These are phyloP conservation scores for Pristionchus exspectatus DNA, from an alignment of 2,888 invertebrate species.

Conservation along the genomic window DNA sequence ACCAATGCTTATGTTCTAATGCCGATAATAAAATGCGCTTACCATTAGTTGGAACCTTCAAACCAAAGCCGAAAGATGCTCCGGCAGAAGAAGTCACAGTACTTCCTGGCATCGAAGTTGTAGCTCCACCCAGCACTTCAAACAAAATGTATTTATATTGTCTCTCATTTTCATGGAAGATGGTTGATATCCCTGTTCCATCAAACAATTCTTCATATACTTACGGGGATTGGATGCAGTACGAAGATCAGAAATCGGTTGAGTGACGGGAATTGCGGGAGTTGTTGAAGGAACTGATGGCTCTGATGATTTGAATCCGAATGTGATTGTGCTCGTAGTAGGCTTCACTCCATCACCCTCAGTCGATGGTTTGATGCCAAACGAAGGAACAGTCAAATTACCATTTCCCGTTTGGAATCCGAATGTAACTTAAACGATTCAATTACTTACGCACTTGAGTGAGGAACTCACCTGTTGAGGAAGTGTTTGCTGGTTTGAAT, in stretches of 20 bases:
- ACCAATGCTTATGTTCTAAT: too few species aligned
- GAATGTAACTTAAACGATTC: background rate
- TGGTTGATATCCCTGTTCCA: too few species aligned
- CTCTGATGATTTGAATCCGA: background rate
- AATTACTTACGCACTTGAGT: background rate
- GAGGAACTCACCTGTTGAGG: background rate
- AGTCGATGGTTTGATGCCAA: background rate
- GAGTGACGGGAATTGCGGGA: background rate
- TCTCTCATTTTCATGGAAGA: too few species aligned
- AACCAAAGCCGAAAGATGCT: too few species aligned
- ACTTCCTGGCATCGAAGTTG: too few species aligned
- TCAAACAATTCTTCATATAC: background rate
- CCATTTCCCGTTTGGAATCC: background rate
- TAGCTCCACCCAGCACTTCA: too few species aligned
- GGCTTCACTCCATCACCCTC: background rate
- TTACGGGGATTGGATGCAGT: background rate
- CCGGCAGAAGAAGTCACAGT: too few species aligned
- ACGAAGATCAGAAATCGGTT: background rate
- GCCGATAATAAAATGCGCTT: too few species aligned
- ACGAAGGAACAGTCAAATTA: background rate
- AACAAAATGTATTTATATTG: too few species aligned
- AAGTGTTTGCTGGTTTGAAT: constrained; percentile 22
- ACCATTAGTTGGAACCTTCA: too few species aligned
- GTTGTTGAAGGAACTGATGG: background rate
- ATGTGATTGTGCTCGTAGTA: background rate